Conservation (phyloP, 2,797 vertebrate species). For the Chelidonichthys spinosus region DNA sequence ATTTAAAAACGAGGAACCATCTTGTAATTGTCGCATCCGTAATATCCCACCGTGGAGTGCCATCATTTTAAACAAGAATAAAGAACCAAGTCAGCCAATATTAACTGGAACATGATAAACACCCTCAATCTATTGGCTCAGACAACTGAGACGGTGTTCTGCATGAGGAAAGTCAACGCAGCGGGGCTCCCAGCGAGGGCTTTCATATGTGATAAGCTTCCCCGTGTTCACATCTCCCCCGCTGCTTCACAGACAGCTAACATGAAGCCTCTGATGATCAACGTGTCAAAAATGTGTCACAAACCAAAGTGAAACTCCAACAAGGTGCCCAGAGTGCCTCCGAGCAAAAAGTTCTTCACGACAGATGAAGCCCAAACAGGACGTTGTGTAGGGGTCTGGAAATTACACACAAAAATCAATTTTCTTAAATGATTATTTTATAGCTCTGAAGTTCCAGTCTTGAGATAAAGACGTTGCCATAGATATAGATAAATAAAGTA, state of each 20-base stretch:
- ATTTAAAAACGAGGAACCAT: neutral
- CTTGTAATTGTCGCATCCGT: neutral
- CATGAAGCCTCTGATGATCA: conserved; percentile 55
- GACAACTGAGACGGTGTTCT: conserved; percentile 17
- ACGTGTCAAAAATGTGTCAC: neutral
- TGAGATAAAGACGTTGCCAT: too few relatives aligned
- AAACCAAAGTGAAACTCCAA: conserved; percentile 28
- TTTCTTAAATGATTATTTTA: too few relatives aligned
- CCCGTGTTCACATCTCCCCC: conserved; percentile 34
- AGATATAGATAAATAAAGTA: neutral
- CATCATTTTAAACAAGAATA: neutral
- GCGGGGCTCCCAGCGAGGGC: conserved; percentile 32
- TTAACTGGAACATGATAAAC: conserved; percentile 10
- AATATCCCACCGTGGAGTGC: neutral
- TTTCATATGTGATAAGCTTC: conserved; percentile 58
- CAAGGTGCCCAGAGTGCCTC: conserved; percentile 7
- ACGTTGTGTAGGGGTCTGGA: neutral
- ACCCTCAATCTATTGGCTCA: conserved; percentile 1
- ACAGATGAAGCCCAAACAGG: neutral
- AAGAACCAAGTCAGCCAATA: neutral
- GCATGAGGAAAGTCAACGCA: conserved; percentile 22
- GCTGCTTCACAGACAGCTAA: conserved; percentile 46
- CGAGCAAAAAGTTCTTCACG: neutral
- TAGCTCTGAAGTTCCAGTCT: too few relatives aligned
- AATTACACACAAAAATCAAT: neutral